Evolutionary conservation across 2,888 invertebrate species (phyloP).

Genomic region (Auanema sp.): DNA sequence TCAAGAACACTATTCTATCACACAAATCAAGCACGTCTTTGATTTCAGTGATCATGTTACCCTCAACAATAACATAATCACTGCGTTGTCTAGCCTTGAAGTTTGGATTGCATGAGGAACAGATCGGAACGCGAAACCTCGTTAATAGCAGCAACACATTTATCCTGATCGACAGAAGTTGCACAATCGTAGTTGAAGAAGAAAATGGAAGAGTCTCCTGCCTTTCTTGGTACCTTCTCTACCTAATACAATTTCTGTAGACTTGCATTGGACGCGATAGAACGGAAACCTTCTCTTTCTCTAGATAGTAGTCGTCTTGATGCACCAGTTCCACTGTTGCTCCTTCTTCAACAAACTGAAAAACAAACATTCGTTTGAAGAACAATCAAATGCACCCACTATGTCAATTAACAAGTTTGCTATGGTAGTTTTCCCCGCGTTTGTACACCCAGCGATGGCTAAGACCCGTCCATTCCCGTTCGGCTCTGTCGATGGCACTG

Average conservation of each 20-base stretch:
- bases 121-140: not conserved
- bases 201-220: slow-evolving; percentile 19
- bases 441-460: slow-evolving; percentile 53
- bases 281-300: slow-evolving; percentile 40
- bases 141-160: not conserved
- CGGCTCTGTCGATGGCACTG: not conserved
- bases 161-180: slow-evolving; percentile 13
- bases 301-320: slow-evolving; percentile 54
- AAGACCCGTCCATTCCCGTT: slow-evolving; percentile 21
- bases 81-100: slow-evolving; percentile 18
- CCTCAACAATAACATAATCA: slow-evolving; percentile 55
- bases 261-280: not conserved
- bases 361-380: slow-evolving; percentile 2
- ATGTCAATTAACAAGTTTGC: slow-evolving; percentile 36
- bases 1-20: slow-evolving; percentile 52
- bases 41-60: slow-evolving; percentile 60
- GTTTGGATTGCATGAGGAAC: not conserved
- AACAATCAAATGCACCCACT: slow-evolving; percentile 27
- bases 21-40: slow-evolving; percentile 35
- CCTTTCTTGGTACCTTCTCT: slow-evolving; percentile 19
- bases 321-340: slow-evolving; percentile 33
- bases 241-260: slow-evolving; percentile 20
- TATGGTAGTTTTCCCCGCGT: slow-evolving; percentile 59
- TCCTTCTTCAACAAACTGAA: slow-evolving; percentile 26
- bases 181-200: slow-evolving; percentile 46